Percentiles rank a stretch among this genome's conserved stretches.
Evolutionary conservation across 2,888 invertebrate genomes (phyloP).

Genomic region (Darwinula stevensoni): DNA sequence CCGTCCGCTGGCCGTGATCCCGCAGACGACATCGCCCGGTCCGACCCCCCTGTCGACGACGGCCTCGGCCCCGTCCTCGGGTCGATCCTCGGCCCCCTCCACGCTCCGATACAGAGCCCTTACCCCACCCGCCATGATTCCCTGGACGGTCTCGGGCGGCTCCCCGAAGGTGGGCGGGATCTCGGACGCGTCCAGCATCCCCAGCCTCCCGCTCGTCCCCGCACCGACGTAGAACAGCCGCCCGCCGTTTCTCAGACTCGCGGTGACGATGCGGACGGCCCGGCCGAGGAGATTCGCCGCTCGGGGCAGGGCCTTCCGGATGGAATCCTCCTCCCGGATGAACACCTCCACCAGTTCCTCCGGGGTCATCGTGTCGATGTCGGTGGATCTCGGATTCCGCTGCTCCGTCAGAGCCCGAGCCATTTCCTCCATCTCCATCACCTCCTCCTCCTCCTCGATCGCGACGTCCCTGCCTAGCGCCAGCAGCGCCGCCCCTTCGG

Average conservation of each 20-base stretch:
- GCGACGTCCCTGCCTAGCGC: not conserved
- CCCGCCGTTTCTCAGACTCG: constrained; percentile 10
- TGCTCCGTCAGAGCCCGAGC: constrained; percentile 4
- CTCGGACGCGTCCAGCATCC: constrained; percentile 12
- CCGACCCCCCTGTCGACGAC: too few relatives aligned
- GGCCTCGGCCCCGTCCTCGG: too few relatives aligned
- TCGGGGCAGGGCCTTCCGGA: constrained; percentile 1
- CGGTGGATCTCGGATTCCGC: constrained; percentile 3
- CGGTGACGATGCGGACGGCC: too few relatives aligned
- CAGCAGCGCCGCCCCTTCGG: constrained; percentile 4
- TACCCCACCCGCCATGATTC: too few relatives aligned
- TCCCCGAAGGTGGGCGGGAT: too few relatives aligned
- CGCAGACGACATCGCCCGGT: constrained; percentile 6
- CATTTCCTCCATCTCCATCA: constrained; percentile 4
- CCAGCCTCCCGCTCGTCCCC: constrained; percentile 12
- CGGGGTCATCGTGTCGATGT: constrained; percentile 4
- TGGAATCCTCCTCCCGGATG: constrained; percentile 5
- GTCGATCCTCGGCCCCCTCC: too few relatives aligned
- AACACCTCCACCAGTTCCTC: constrained; percentile 5
- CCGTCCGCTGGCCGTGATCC: constrained; percentile 9
- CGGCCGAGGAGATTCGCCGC: not conserved
- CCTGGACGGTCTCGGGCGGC: too few relatives aligned
- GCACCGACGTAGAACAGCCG: constrained; percentile 11
- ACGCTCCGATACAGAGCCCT: too few relatives aligned
- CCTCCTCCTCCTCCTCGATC: not conserved